Evolutionary conservation across 2,888 invertebrate species (phyloP).

Genomic region (Adela reaumurella): DNA sequence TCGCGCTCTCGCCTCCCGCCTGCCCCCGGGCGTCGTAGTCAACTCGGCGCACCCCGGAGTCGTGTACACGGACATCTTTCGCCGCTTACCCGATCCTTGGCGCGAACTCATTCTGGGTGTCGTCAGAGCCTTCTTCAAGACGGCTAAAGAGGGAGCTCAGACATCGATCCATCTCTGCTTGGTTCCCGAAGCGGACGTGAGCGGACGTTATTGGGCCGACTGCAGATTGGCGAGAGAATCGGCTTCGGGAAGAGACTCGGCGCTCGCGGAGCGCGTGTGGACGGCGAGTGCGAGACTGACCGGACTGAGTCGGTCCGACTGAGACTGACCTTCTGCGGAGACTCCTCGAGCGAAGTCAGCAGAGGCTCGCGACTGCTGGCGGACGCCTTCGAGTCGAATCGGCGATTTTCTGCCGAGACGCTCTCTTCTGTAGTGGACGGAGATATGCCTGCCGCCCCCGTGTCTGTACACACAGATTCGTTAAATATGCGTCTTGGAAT

Average conservation of each 20-base stretch:
- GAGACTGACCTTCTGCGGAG: slow-evolving; percentile 33
- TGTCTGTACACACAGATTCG: neutral
- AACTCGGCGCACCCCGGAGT: slow-evolving; percentile 83
- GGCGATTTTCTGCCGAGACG: slow-evolving; percentile 15
- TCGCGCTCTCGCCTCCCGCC: slow-evolving; percentile 31
- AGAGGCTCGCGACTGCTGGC: slow-evolving; percentile 62
- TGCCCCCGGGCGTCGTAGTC: slow-evolving; percentile 61
- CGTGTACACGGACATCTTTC: slow-evolving; percentile 74
- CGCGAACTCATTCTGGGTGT: slow-evolving; percentile 51
- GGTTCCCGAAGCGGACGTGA: slow-evolving; percentile 51
- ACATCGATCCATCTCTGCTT: slow-evolving; percentile 71
- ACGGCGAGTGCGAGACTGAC: neutral
- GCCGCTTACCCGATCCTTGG: slow-evolving; percentile 39
- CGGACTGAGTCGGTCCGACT: slow-evolving; percentile 9
- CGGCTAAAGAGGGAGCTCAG: slow-evolving; percentile 72
- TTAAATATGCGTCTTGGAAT: neutral
- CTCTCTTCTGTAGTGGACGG: slow-evolving; percentile 58
- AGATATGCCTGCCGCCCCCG: slow-evolving; percentile 30
- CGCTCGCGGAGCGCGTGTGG: neutral
- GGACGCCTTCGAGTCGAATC: slow-evolving; percentile 8
- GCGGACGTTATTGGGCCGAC: slow-evolving; percentile 34
- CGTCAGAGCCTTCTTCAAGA: slow-evolving; percentile 63
- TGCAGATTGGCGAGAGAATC: slow-evolving; percentile 73
- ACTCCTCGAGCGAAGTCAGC: slow-evolving; percentile 54
- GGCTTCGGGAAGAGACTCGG: slow-evolving; percentile 21